phyloP scores from a whole-genome alignment of 1,140 invertebrate genomes.

The Phymastichus coffea region DNA sequence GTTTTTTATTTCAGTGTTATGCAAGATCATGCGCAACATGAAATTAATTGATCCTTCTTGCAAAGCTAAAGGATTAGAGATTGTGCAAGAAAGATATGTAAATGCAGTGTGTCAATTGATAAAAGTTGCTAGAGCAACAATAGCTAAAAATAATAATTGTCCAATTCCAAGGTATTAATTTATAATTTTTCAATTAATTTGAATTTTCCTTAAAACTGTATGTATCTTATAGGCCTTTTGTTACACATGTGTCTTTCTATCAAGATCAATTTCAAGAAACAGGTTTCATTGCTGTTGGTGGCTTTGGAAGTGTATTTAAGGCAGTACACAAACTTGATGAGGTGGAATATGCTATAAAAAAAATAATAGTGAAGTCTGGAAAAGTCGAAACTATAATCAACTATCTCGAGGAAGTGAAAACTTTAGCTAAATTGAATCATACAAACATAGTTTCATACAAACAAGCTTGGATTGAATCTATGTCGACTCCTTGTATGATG shows the following conservation, averaged over 20 bases:
- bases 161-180: conserved; percentile 34
- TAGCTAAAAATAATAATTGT: conserved; percentile 49
- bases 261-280: conserved; percentile 65
- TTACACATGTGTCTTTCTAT: conserved; percentile 10
- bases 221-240: conserved; percentile 8
- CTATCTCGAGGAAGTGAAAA: conserved; percentile 76
- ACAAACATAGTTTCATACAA: conserved; percentile 82
- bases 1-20: conserved; percentile 58
- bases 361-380: conserved; percentile 68
- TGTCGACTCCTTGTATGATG: conserved; percentile 21
- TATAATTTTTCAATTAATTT: neutral
- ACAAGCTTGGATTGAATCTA: conserved; percentile 76
- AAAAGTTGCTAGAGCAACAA: conserved; percentile 51
- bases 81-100: conserved; percentile 65
- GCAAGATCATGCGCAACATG: conserved; percentile 65
- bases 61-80: conserved; percentile 65
- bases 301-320: conserved; percentile 69
- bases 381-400: conserved; percentile 61
- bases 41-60: conserved; percentile 69
- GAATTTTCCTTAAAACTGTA: neutral
- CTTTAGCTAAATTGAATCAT: conserved; percentile 75
- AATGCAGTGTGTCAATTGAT: conserved; percentile 63
- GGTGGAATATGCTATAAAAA: conserved; percentile 79
- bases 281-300: conserved; percentile 71
- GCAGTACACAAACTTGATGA: conserved; percentile 72